Base-by-base conservation (phyloP, 2,888 invertebrate genomes). In the Dicycla oo region DNA sequence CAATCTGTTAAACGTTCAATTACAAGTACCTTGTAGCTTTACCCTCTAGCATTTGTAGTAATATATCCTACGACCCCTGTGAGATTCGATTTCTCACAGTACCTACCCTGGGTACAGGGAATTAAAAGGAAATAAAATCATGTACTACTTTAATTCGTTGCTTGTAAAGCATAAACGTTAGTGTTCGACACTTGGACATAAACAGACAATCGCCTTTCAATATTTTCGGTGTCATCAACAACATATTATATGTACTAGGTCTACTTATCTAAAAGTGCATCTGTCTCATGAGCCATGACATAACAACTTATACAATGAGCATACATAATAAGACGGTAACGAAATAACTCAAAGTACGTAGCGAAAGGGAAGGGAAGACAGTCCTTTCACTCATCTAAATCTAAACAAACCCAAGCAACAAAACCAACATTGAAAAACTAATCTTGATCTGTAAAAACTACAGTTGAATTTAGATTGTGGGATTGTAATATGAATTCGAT, bases 351-450 rank as follows among this genome's bases (percentile, higher is more conserved):
- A 67, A 63, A 64, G 64, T 61, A 76, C 30, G 13, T 10, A 23
- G 69, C 63, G 73, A 77, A 82, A 82, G 78, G 81, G 68, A 82
- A 11, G 61, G 40, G n/a, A n/a, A 66, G 34, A 13, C 79, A 73
- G 15, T 83, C 85, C 88, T 85, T 87, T 88, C 88, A 87, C 88
- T 79, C 57, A 73, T 72, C 45, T 20, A 38, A 70, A 73, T 72
- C 45, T 20, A 38, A 70, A 74, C 75, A 73, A 80, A 69, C 15
- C 40, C 30, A 75, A 75, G 38, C 49, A 67, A 15, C 10, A 8
- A 15, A 2, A 20, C 0, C 1, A 11, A 23, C 53, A 71, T 38
- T 20, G 23, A 6, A 71, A 80, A 66, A 62, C 3, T 10, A 8
- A 75, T 57, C 62, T 26, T 81, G 75, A 64, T 23, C 15, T 57